A percentile compares a stretch with the other conserved stretches of the same genome.
These are phyloP conservation scores for Anableps anableps DNA, from an alignment of 2,797 vertebrate genomes.

Conservation along the genomic window DNA sequence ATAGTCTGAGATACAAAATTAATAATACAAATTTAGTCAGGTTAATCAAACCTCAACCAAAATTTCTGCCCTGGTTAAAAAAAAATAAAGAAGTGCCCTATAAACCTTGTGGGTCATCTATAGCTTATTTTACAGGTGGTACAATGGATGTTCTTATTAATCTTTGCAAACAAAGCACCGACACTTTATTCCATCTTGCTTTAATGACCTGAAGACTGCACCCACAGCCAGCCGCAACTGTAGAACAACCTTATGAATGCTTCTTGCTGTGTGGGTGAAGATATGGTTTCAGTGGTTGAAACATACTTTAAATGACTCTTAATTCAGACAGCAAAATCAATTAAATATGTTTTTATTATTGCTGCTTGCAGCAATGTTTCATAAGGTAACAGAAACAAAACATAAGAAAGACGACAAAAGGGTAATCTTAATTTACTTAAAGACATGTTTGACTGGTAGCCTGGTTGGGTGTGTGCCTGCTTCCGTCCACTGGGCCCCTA, in stretches of 20 bases:
- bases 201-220: not conserved
- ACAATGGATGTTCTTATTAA: not conserved
- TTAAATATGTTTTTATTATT: constrained; percentile 90
- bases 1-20: not conserved
- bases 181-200: not conserved
- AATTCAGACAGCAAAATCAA: constrained; percentile 75
- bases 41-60: not conserved
- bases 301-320: constrained; percentile 64
- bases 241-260: not conserved
- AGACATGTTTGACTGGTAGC: constrained; percentile 54
- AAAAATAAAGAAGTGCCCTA: not conserved
- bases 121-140: not conserved
- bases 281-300: not conserved
- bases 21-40: not conserved
- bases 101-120: not conserved
- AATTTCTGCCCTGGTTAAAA: not conserved
- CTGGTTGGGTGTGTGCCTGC: constrained; percentile 38
- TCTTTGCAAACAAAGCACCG: not conserved
- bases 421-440: constrained; percentile 87
- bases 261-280: not conserved
- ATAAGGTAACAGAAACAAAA: constrained; percentile 81
- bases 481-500: constrained; percentile 20
- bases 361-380: constrained; percentile 96
- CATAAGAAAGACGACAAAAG: constrained; percentile 81
- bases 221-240: not conserved